Conservation (phyloP, 2,113 vertebrate species). For the Periophthalmus modestus region DNA sequence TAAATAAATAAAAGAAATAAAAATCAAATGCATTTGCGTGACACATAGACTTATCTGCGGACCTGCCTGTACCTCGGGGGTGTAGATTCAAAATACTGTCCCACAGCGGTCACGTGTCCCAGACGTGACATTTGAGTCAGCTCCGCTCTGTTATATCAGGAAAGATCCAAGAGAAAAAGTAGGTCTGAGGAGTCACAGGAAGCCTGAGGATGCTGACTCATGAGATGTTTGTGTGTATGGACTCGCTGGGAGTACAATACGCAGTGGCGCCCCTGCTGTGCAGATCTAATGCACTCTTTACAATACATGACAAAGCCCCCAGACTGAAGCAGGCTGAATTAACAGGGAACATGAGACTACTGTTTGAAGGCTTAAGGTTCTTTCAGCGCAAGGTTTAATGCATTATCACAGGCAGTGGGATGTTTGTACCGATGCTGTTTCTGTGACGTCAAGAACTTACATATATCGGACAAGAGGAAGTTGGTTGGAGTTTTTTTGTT, state of each 20-base stretch:
- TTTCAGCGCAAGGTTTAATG: background rate
- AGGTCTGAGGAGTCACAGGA: slow-evolving; percentile 43
- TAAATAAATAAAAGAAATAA: background rate
- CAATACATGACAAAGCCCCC: slow-evolving; percentile 28
- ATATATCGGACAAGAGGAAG: background rate
- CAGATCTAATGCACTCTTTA: slow-evolving; percentile 24
- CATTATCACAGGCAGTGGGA: background rate
- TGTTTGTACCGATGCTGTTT: background rate
- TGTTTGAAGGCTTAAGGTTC: background rate
- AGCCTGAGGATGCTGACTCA: slow-evolving; percentile 52
- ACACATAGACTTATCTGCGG: slow-evolving; percentile 95
- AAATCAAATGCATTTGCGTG: slow-evolving; percentile 79
- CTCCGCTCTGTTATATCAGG: slow-evolving; percentile 27
- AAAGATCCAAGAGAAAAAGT: slow-evolving; percentile 37
- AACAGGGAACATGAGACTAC: slow-evolving; percentile 17
- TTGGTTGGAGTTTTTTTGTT: background rate
- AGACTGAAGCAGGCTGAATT: slow-evolving; percentile 26
- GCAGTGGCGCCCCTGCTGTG: slow-evolving; percentile 29
- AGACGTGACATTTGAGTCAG: slow-evolving; percentile 52
- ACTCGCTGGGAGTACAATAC: slow-evolving; percentile 30
- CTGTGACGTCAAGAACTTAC: background rate
- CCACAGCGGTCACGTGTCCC: slow-evolving; percentile 33
- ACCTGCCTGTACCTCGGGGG: slow-evolving; percentile 98
- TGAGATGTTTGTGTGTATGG: slow-evolving; percentile 33
- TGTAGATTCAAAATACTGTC: slow-evolving; percentile 66